Percentiles rank a stretch among this genome's conserved stretches.
These are phyloP conservation scores for Brachionus manjavacas DNA, from an alignment of 1,140 invertebrate species.

Conservation along the genomic window DNA sequence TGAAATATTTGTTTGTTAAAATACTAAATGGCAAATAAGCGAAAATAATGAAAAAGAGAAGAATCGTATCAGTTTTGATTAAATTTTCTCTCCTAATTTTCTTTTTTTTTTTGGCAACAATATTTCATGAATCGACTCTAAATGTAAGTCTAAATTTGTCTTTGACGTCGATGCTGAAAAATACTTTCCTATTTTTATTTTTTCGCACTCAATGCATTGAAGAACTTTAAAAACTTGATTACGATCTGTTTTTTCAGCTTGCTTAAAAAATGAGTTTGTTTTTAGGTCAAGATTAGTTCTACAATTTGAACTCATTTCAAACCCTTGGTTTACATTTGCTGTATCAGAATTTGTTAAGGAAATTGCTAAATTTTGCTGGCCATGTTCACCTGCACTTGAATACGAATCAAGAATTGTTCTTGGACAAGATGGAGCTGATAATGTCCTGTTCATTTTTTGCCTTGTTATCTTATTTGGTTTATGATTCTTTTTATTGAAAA, in stretches of 20 bases:
- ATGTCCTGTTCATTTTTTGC: not conserved
- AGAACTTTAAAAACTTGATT: not conserved
- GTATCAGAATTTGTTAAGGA: not conserved
- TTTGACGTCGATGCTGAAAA: too few relatives aligned
- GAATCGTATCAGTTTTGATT: too few relatives aligned
- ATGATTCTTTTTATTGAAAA: too few relatives aligned
- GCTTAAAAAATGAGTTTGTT: not conserved
- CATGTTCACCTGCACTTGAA: not conserved
- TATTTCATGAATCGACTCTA: too few relatives aligned
- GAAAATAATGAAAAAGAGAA: too few relatives aligned
- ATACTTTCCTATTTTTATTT: not conserved
- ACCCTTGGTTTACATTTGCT: not conserved
- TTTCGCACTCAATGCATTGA: not conserved
- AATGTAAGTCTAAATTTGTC: too few relatives aligned
- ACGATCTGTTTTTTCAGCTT: not conserved
- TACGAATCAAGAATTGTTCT: not conserved
- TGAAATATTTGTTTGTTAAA: too few relatives aligned
- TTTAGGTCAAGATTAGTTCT: not conserved
- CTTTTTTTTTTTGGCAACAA: too few relatives aligned
- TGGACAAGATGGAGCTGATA: not conserved
- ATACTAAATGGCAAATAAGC: too few relatives aligned
- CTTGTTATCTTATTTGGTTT: too few relatives aligned
- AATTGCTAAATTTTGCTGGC: not conserved
- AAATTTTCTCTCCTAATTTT: too few relatives aligned
- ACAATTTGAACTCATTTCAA: not conserved